phyloP scores from a whole-genome alignment of 2,113 vertebrate genomes.

The Colinus virginianus region DNA sequence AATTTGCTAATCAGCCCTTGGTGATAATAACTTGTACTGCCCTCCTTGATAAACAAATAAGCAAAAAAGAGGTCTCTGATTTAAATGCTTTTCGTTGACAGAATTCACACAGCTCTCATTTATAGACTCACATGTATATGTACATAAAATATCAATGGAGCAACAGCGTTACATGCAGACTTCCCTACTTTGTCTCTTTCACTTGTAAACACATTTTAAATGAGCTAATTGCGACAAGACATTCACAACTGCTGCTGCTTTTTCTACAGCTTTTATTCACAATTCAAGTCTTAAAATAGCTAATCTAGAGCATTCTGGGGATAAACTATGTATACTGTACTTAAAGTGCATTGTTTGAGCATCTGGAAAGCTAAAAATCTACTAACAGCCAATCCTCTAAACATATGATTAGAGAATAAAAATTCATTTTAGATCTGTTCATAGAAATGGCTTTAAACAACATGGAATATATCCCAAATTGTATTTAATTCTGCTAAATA shows the following conservation, averaged over 20 bases:
- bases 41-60: constrained; percentile 74
- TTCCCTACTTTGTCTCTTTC: constrained; percentile 75
- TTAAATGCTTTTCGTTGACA: constrained; percentile 62
- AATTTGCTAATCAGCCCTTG: constrained; percentile 45
- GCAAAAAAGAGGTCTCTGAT: constrained; percentile 69
- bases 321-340: constrained; percentile 76
- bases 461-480: constrained; percentile 52
- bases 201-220: constrained; percentile 80
- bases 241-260: constrained; percentile 77
- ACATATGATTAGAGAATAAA: constrained; percentile 86
- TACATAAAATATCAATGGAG: constrained; percentile 80
- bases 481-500: constrained; percentile 31
- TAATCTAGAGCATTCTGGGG: constrained; percentile 76
- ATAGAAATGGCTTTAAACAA: constrained; percentile 70
- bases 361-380: constrained; percentile 83
- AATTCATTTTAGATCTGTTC: constrained; percentile 74
- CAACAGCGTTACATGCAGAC: constrained; percentile 74
- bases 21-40: constrained; percentile 58
- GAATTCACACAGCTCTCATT: constrained; percentile 76
- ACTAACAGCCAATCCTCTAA: constrained; percentile 76
- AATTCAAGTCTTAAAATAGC: constrained; percentile 82
- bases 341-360: constrained; percentile 80
- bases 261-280: constrained; percentile 75
- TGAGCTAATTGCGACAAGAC: constrained; percentile 77
- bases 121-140: constrained; percentile 52